These are phyloP conservation scores for Microctonus brassicae DNA, from an alignment of 2,888 invertebrate species.

Conservation along the genomic window DNA sequence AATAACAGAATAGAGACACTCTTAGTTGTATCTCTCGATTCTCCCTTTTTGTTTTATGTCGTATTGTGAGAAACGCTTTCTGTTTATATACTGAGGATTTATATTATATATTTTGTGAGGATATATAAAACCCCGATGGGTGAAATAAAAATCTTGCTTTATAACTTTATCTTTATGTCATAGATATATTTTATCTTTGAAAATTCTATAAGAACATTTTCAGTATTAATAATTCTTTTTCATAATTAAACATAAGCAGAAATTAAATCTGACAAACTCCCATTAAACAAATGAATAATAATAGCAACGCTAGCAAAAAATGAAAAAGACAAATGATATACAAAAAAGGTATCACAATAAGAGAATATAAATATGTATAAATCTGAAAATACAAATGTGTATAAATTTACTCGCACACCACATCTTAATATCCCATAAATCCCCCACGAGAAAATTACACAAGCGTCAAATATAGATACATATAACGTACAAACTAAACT, in stretches of 20 bases:
- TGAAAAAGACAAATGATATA: too few relatives aligned
- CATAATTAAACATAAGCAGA: too few relatives aligned
- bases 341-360: too few relatives aligned
- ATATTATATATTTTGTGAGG: conserved; percentile 46
- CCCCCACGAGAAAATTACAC: conserved; percentile 68
- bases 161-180: neutral
- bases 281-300: too few relatives aligned
- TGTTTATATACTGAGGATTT: conserved; percentile 50
- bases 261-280: too few relatives aligned
- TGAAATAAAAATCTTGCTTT: neutral
- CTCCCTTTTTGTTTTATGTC: conserved; percentile 9
- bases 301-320: too few relatives aligned
- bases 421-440: conserved; percentile 69
- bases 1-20: conserved; percentile 50
- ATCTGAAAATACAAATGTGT: neutral
- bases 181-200: neutral
- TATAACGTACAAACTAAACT: conserved; percentile 16
- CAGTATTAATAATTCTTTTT: too few relatives aligned
- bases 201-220: too few relatives aligned
- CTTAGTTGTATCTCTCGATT: conserved; percentile 17
- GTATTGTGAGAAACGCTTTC: conserved; percentile 21
- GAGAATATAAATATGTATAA: conserved; percentile 7
- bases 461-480: conserved; percentile 57
- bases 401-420: conserved; percentile 48
- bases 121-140: neutral